Percentiles rank a stretch among this genome's conserved stretches.
Evolutionary conservation across 2,797 vertebrate species (phyloP).

Genomic region (Tapera naevia): DNA sequence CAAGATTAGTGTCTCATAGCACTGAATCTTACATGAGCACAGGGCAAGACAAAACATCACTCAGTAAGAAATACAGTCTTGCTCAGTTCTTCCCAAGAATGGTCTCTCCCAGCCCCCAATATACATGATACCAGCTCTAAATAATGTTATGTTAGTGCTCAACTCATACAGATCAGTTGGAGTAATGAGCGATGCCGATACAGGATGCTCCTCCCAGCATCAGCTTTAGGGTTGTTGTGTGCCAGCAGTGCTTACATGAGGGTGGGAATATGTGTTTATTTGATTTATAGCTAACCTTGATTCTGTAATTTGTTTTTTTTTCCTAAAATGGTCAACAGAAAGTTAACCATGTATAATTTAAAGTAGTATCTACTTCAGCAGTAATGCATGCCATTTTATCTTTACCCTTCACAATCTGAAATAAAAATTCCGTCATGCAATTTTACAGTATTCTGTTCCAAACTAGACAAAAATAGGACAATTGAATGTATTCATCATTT

Average conservation of each 20-base stretch:
- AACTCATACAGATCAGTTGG: neutral
- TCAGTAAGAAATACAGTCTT: neutral
- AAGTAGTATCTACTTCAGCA: neutral
- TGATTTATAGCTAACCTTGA: neutral
- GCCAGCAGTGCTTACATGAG: neutral
- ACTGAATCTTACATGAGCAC: neutral
- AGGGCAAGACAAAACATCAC: neutral
- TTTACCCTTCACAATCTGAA: neutral
- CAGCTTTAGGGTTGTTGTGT: neutral
- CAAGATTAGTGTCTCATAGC: neutral
- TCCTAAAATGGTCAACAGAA: neutral
- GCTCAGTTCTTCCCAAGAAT: neutral
- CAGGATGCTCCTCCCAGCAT: neutral
- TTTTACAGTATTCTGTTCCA: neutral
- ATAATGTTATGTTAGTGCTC: neutral
- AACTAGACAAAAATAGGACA: neutral
- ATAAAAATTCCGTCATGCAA: neutral
- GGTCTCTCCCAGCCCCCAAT: neutral
- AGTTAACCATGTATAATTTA: neutral
- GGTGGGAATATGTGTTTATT: neutral
- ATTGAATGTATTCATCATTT: neutral
- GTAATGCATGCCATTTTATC: neutral
- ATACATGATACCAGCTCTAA: neutral
- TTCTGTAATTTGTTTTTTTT: neutral
- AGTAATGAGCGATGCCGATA: neutral